phyloP scores from a whole-genome alignment of 1,140 invertebrate genomes.

The Chrysoperla carnea region DNA sequence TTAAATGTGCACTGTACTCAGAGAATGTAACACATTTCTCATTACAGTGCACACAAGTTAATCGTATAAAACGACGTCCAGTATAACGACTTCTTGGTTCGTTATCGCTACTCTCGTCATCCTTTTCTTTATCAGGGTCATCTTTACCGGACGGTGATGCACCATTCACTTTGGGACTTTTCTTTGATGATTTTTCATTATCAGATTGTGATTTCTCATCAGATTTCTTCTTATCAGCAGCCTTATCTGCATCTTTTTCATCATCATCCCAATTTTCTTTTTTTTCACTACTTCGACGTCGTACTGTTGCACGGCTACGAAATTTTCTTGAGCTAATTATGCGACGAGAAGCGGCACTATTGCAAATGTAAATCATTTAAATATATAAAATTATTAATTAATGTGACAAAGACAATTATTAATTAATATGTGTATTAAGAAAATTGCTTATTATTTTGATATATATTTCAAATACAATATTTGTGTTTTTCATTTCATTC shows the following conservation, averaged over 20 bases:
- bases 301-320: constrained; percentile 7
- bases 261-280: constrained; percentile 17
- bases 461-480: neutral
- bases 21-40: constrained; percentile 53
- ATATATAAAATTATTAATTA: constrained; percentile 3
- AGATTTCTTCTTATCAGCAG: constrained; percentile 24
- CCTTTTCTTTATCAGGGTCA: constrained; percentile 7
- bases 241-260: constrained; percentile 18
- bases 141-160: constrained; percentile 6
- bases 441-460: constrained; percentile 1
- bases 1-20: constrained; percentile 50
- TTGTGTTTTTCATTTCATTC: no score
- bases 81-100: constrained; percentile 22
- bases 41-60: constrained; percentile 55
- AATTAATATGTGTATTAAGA: neutral
- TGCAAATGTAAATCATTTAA: constrained; percentile 8
- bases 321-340: constrained; percentile 5
- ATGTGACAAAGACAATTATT: neutral
- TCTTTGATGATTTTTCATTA: constrained; percentile 13
- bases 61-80: constrained; percentile 38
- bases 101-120: constrained; percentile 12
- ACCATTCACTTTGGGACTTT: constrained; percentile 3
- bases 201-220: constrained; percentile 24
- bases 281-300: constrained; percentile 17
- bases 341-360: constrained; percentile 6